Percentiles rank a stretch among this genome's conserved stretches.
phyloP scores from a whole-genome alignment of 92 coral and sea anemone genomes.

The Montipora capitata region DNA sequence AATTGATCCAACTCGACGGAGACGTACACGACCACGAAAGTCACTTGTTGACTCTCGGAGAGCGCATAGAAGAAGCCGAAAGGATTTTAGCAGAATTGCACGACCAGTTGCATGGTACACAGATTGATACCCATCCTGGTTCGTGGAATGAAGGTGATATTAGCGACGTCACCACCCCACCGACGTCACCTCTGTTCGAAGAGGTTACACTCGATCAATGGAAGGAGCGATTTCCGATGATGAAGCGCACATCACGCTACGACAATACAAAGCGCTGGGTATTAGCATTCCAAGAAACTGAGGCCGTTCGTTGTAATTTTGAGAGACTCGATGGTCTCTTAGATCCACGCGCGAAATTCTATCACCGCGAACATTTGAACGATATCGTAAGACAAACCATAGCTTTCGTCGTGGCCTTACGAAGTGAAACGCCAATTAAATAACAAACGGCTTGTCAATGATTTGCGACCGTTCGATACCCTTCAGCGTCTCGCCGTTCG shows the following conservation, averaged over 20 bases:
- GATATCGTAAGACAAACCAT: background rate
- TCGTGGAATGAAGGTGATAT: too few relatives aligned
- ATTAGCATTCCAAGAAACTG: background rate
- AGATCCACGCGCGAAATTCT: background rate
- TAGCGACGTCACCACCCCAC: too few relatives aligned
- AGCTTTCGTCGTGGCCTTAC: background rate
- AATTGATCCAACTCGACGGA: too few relatives aligned
- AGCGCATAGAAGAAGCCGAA: background rate
- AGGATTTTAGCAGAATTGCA: background rate
- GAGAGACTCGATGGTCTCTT: background rate
- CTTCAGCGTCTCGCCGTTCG: background rate
- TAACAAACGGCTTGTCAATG: background rate
- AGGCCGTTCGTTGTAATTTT: background rate
- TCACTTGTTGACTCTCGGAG: background rate
- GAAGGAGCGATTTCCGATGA: background rate
- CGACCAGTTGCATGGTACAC: background rate
- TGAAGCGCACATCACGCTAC: background rate
- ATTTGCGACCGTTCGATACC: background rate
- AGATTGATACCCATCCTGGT: too few relatives aligned
- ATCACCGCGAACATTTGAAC: background rate
- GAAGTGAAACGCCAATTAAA: background rate
- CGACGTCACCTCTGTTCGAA: too few relatives aligned
- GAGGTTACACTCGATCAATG: background rate
- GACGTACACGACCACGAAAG: background rate
- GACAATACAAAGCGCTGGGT: slow-evolving; percentile 10